These are phyloP conservation scores for Pampusana beccarii DNA, from an alignment of 2,113 vertebrate species.

Conservation along the genomic window DNA sequence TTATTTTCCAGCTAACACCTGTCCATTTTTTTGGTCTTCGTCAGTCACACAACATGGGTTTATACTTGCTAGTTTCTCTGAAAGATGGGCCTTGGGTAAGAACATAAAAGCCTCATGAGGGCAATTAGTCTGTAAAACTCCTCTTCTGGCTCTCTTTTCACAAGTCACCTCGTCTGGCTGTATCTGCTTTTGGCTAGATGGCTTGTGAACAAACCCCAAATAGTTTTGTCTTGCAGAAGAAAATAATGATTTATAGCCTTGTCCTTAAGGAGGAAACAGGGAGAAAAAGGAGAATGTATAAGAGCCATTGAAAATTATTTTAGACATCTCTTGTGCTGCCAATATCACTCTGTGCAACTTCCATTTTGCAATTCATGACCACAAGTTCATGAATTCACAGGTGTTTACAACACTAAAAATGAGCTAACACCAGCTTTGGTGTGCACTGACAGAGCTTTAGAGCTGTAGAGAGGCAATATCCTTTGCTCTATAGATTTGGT, in stretches of 20 bases:
- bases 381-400: neutral
- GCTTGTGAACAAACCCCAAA: neutral
- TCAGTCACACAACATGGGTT: neutral
- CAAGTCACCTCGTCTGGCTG: neutral
- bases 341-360: neutral
- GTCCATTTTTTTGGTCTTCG: neutral
- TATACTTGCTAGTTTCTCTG: neutral
- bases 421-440: neutral
- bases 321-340: neutral
- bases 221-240: neutral
- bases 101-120: neutral
- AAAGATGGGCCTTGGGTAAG: neutral
- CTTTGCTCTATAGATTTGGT: neutral
- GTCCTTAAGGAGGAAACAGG: neutral
- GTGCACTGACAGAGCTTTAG: neutral
- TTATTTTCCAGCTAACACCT: neutral
- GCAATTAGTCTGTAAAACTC: neutral
- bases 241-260: neutral
- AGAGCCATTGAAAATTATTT: neutral
- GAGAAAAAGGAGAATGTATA: neutral
- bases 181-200: neutral
- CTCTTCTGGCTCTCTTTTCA: neutral
- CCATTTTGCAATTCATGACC: neutral
- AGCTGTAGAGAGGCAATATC: neutral
- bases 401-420: neutral